Evolutionary conservation across 2,113 vertebrate species (phyloP), one percentile per base, ranked within the genome.

Genomic region (Oplegnathus fasciatus): DNA sequence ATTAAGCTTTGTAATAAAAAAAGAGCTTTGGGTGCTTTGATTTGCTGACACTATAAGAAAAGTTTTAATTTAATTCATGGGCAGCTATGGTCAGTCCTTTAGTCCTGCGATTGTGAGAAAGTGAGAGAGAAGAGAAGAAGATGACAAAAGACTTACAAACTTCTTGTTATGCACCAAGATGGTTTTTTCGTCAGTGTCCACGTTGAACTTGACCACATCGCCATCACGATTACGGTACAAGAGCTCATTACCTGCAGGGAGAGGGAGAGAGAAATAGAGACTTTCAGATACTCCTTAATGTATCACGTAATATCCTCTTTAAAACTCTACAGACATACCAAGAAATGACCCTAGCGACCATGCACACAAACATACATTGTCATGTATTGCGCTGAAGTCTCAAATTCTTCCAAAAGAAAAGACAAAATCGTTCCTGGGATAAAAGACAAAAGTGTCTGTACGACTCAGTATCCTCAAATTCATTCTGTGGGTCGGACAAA

Each of bases 131-230:
- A n/a, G n/a, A n/a, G n/a, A n/a, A n/a, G 14, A 70, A 34, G 46
- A 37, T 5, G 52, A 40, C 8, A 46, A 84, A 44, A 18, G 22
- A 98, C 98, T 98, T 95, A 99, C 98, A 95, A 99, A 98, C 93
- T 97, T 98, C 93, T 97, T 99, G 95, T 97, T 98, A 87, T 98
- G 96, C 93, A 99, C 98, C 94, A 99, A 90, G 86, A 97, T 65
- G 2, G 94, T 97, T 77, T 96, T 96, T 42, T 92, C 92, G 52
- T 97, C 95, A 1, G 95, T 96, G 89, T 99, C 96, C 0, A 98
- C 95, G 26, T 98, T 97, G 86, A 95, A 92, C 89, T 96, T 96
- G 78, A 98, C 93, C 82, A 99, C 97, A 0, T 95, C 95, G 30
- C 98, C 98, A 3, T 97, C 97, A 60, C 93, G 96, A 30, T 96